These are phyloP conservation scores for Myathropa florea DNA, from an alignment of 2,888 invertebrate genomes.

Conservation along the genomic window DNA sequence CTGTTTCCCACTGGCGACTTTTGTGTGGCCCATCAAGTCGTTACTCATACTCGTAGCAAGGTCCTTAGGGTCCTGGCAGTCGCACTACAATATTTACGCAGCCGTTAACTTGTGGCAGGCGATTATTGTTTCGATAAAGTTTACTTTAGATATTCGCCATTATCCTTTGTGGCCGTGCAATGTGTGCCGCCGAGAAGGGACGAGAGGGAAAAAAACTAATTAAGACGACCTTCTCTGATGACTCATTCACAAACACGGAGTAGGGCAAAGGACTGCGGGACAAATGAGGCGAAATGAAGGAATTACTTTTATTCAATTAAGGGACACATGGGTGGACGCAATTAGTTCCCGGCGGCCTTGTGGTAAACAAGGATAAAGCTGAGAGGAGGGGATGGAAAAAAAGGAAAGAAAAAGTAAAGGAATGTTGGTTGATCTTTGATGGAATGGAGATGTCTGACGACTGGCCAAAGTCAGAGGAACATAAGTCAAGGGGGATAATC, in stretches of 20 bases:
- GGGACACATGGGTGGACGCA: neutral
- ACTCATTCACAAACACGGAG: neutral
- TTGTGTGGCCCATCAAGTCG: neutral
- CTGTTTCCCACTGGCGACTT: neutral
- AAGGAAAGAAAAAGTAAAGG: neutral
- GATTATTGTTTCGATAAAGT: conserved; percentile 44
- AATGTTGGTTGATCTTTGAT: neutral
- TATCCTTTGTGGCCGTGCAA: conserved; percentile 1
- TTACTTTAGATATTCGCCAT: neutral
- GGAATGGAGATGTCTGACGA: neutral
- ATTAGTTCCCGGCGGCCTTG: neutral
- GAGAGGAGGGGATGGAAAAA: neutral
- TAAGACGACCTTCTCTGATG: conserved; percentile 24
- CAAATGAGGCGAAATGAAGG: neutral
- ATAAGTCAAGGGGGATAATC: neutral
- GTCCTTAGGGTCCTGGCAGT: neutral
- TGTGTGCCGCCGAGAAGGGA: neutral
- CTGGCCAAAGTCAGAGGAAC: neutral
- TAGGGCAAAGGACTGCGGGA: neutral
- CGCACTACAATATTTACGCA: conserved; percentile 28
- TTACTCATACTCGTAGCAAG: neutral
- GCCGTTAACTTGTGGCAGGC: conserved; percentile 43
- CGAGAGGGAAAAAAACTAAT: neutral
- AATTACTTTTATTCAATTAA: conserved; percentile 32
- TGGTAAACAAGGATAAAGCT: neutral